Evolutionary conservation across 2,888 invertebrate species (phyloP).

Genomic region (Cecidostiba fungosa): DNA sequence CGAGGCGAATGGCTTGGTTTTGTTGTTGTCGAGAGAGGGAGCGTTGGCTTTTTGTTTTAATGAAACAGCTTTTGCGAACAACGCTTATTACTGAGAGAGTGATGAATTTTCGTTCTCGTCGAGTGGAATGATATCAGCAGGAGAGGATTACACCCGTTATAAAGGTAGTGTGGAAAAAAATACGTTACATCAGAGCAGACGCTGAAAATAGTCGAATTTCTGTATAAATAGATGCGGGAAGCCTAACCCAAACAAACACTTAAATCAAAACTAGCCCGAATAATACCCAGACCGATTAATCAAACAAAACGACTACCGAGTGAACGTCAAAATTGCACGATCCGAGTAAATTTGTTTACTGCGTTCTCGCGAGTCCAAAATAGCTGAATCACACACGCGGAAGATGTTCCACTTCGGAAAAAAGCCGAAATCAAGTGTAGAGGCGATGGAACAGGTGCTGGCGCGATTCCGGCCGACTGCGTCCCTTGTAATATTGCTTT

Average conservation of each 20-base stretch:
- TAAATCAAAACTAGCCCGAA: neutral
- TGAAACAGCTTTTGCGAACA: neutral
- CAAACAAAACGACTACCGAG: conserved; percentile 17
- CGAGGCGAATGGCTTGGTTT: neutral
- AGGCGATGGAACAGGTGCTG: conserved; percentile 50
- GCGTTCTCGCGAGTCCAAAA: neutral
- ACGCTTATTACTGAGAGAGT: neutral
- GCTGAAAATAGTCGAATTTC: neutral
- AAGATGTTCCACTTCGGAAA: conserved; percentile 28
- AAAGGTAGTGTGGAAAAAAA: neutral
- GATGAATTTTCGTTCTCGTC: neutral
- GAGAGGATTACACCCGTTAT: neutral
- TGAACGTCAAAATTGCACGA: conserved; percentile 25
- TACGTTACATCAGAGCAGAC: neutral
- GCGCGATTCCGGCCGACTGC: conserved; percentile 1
- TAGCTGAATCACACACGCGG: neutral
- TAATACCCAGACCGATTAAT: conserved; percentile 12
- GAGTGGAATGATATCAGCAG: neutral
- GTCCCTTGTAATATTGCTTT: neutral
- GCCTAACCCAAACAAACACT: neutral
- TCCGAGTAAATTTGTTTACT: conserved; percentile 42
- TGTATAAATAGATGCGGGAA: neutral
- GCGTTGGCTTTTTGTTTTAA: neutral
- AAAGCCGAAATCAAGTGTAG: conserved; percentile 32
- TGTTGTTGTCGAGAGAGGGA: neutral